Evolutionary conservation across 2,113 vertebrate species (phyloP), one percentile per base, ranked within the genome.

Genomic region (Lampris megalopsis): DNA sequence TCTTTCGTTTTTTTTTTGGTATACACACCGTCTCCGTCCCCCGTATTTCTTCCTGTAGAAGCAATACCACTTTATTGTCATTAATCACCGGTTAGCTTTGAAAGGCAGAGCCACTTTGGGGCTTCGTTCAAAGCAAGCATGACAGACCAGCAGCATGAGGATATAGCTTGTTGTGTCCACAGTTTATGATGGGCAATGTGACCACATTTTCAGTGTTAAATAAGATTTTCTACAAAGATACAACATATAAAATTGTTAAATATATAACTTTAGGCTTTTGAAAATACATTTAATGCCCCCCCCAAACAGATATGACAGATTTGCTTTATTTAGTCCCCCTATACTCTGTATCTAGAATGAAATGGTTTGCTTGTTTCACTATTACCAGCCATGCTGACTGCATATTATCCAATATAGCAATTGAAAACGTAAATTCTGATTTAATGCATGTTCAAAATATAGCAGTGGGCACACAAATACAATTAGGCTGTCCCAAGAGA

Each of bases 231-330:
- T 97, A 96, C 95, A 96, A 96, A 96, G 95, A 95, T 95, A 96
- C 94, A 95, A 95, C 96, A 96, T 96, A 96, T 95, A 96, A 96
- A 97, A 96, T 93, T 96, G 95, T 97, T 96, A 96, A 96, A 96
- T 96, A 96, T 97, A 96, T 96, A 96, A 95, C 95, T 96, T 97
- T 95, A 95, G 93, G 95, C 93, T 95, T 95, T 95, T 95, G 95
- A 96, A 96, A 97, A 97, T 96, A 96, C 95, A 97, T 96, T 95
- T 95, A 96, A 96, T 96, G 95, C 95, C 92, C 95, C 52, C 93
- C 43, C 92, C 91, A 95, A 96, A 82, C 78, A 72, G 41, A 73
- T 54, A 75, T 58, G 52, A 67, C 38, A 53, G 11, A 54, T 60
- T 41, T 50, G 24, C 59, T 50, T 67, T 71, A 42, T 56, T 71